These are phyloP conservation scores for Bovichtus variegatus DNA, from an alignment of 2,797 vertebrate genomes.

Conservation along the genomic window DNA sequence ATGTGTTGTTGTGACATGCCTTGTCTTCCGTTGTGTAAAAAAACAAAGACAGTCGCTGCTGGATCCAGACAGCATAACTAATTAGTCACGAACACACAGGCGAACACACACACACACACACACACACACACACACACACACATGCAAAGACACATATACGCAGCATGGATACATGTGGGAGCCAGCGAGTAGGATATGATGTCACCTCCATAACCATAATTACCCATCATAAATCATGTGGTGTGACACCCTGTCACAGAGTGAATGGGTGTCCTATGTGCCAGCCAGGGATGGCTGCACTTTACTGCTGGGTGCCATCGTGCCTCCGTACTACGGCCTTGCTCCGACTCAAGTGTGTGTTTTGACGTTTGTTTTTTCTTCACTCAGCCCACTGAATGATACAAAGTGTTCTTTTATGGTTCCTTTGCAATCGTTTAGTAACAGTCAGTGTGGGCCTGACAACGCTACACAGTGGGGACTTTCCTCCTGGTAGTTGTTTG, in stretches of 20 bases:
- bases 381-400: constrained; percentile 48
- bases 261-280: constrained; percentile 80
- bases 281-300: constrained; percentile 79
- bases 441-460: constrained; percentile 40
- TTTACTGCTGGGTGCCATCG: constrained; percentile 71
- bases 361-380: constrained; percentile 50
- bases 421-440: constrained; percentile 54
- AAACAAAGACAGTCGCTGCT: constrained; percentile 82
- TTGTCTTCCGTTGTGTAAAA: constrained; percentile 80
- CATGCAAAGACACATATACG: constrained; percentile 33
- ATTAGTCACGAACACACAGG: constrained; percentile 80
- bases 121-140: constrained; percentile 33
- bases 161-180: constrained; percentile 64
- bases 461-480: neutral
- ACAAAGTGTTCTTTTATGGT: constrained; percentile 62
- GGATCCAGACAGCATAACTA: constrained; percentile 87
- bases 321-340: constrained; percentile 29
- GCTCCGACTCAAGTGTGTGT: constrained; percentile 29
- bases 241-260: constrained; percentile 80
- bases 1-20: constrained; percentile 80
- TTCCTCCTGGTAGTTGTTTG: constrained; percentile 22
- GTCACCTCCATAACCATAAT: constrained; percentile 85
- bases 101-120: constrained; percentile 27
- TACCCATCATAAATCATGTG: constrained; percentile 84
- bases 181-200: constrained; percentile 79